Conservation (phyloP, 2,888 invertebrate species). For the Escarpia spicata region DNA sequence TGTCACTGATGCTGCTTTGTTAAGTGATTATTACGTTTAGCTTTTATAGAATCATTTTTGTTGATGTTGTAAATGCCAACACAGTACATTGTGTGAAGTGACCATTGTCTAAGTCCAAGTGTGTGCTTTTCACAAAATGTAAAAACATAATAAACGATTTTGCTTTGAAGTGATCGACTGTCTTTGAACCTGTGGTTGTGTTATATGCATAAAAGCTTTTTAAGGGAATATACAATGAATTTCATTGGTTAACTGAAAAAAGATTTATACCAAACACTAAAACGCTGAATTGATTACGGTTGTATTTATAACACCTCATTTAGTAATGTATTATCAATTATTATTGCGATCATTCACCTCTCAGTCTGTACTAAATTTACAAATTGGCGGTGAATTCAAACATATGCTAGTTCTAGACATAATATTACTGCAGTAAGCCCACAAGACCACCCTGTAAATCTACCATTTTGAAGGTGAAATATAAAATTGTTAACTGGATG, state of each 20-base stretch:
- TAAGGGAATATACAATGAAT: background rate
- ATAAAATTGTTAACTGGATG: no score
- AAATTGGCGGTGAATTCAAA: no score
- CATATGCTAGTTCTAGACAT: no score
- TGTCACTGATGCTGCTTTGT: background rate
- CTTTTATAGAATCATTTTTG: background rate
- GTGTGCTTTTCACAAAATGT: slow-evolving; percentile 13
- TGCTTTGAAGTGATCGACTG: background rate
- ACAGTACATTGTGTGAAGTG: background rate
- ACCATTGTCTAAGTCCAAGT: background rate
- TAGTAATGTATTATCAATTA: no score
- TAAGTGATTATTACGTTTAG: slow-evolving; percentile 12
- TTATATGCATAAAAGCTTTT: background rate
- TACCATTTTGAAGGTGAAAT: no score
- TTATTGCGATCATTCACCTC: no score
- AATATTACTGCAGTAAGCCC: no score
- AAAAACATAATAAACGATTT: slow-evolving; percentile 9
- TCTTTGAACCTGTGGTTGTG: background rate
- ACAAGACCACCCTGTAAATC: no score
- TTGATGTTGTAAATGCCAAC: slow-evolving; percentile 16
- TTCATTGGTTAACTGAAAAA: background rate
- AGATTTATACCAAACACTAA: no score
- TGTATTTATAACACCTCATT: no score
- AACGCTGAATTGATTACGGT: no score
- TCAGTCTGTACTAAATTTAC: no score